Percentiles rank a stretch among this genome's conserved stretches.
phyloP scores from a whole-genome alignment of 1,140 invertebrate genomes.

The Xylocopa sonorina region DNA sequence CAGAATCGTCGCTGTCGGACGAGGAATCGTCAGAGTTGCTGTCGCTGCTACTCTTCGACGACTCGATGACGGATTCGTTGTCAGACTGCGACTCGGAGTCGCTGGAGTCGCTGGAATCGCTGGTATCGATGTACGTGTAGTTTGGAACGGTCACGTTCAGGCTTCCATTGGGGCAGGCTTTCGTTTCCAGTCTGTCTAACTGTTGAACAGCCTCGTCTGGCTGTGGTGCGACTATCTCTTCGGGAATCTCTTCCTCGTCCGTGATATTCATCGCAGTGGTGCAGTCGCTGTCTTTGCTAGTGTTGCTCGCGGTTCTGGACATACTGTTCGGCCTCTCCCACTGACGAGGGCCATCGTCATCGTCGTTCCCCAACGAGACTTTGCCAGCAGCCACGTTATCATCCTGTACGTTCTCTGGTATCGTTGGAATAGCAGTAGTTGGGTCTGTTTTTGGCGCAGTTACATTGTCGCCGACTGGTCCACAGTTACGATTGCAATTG shows the following conservation, averaged over 20 bases:
- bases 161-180: neutral
- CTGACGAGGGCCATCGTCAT: neutral
- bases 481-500: neutral
- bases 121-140: constrained; percentile 63
- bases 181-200: neutral
- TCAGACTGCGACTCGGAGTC: constrained; percentile 59
- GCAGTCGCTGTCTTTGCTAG: constrained; percentile 33
- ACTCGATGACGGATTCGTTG: constrained; percentile 55
- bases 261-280: constrained; percentile 57
- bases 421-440: neutral
- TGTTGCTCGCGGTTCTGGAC: constrained; percentile 29
- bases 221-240: neutral
- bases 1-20: constrained; percentile 68
- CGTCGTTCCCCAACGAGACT: neutral
- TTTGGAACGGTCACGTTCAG: constrained; percentile 56
- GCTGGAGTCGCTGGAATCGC: constrained; percentile 58
- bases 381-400: neutral
- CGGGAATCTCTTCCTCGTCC: constrained; percentile 51
- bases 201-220: neutral
- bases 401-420: neutral
- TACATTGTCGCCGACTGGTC: neutral
- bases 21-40: constrained; percentile 38
- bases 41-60: constrained; percentile 21
- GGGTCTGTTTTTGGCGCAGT: neutral
- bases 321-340: constrained; percentile 19